These are phyloP conservation scores for Brachyalestes nurse DNA, from an alignment of 2,797 vertebrate species.

Conservation along the genomic window DNA sequence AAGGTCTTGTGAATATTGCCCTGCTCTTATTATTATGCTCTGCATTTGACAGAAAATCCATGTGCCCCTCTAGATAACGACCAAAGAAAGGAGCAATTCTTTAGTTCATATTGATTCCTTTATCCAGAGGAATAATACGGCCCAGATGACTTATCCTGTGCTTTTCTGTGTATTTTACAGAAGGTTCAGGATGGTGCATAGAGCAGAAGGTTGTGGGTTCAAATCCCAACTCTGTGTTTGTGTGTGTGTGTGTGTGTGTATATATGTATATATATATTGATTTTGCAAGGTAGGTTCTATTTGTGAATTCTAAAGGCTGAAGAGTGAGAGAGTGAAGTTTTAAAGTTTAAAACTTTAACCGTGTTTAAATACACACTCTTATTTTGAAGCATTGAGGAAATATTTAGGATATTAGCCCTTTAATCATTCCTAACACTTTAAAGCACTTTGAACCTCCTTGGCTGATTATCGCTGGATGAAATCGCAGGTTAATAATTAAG, in stretches of 20 bases:
- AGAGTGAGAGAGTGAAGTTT: too few relatives aligned
- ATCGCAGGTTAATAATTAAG: not conserved
- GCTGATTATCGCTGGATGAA: slow-evolving; percentile 26
- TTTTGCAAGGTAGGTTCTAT: too few relatives aligned
- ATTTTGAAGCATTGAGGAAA: not conserved
- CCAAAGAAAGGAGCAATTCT: not conserved
- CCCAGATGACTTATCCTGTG: not conserved
- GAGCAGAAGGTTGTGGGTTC: too few relatives aligned
- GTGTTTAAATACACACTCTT: not conserved
- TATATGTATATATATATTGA: too few relatives aligned
- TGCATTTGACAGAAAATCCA: slow-evolving; percentile 34
- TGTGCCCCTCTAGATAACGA: not conserved
- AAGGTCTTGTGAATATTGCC: slow-evolving; percentile 22
- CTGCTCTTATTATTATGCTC: not conserved
- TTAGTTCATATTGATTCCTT: slow-evolving; percentile 12
- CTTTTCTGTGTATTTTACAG: too few relatives aligned
- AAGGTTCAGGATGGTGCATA: not conserved
- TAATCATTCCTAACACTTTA: not conserved
- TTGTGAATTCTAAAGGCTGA: too few relatives aligned
- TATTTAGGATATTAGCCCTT: not conserved
- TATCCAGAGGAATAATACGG: not conserved
- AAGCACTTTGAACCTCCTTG: not conserved
- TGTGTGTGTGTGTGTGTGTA: too few relatives aligned
- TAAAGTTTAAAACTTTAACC: too few relatives aligned
- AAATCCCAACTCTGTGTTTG: too few relatives aligned